A percentile compares a stretch with the other conserved stretches of the same genome.
Evolutionary conservation across 2,113 vertebrate species (phyloP).

Genomic region (Petaurus breviceps): DNA sequence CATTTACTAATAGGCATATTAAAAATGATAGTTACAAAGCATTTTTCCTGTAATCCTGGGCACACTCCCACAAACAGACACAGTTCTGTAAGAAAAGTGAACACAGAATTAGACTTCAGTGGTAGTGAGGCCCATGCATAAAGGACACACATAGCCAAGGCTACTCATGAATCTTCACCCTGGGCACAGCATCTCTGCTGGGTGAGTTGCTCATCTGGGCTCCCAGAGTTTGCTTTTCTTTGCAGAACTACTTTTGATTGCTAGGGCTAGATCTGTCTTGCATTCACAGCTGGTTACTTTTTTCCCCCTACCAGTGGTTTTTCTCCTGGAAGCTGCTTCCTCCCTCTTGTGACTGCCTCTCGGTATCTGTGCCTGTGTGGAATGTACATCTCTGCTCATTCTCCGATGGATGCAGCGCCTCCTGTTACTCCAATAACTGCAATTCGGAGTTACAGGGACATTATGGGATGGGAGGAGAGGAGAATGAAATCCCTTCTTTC

Average conservation of each 20-base stretch:
- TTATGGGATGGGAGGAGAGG: neutral
- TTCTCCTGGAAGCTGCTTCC: neutral
- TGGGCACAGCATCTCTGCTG: neutral
- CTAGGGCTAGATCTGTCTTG: neutral
- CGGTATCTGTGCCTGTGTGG: neutral
- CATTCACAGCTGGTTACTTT: neutral
- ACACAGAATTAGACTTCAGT: neutral
- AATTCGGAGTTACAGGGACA: slow-evolving; percentile 6
- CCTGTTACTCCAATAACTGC: neutral
- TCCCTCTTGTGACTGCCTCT: neutral
- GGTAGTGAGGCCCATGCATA: neutral
- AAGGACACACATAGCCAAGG: neutral
- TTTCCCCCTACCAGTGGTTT: neutral
- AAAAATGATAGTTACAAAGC: neutral
- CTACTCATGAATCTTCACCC: neutral
- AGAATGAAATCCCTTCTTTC: neutral
- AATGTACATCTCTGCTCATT: neutral
- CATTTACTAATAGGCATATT: neutral
- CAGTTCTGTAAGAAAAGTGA: neutral
- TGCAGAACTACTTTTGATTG: neutral
- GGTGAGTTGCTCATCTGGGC: neutral
- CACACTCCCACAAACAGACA: neutral
- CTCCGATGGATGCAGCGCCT: neutral
- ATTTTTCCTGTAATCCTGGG: neutral
- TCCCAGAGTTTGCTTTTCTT: neutral